Evolutionary conservation across 2,797 vertebrate genomes (phyloP).

Genomic region (Hoplostethus atlanticus): DNA sequence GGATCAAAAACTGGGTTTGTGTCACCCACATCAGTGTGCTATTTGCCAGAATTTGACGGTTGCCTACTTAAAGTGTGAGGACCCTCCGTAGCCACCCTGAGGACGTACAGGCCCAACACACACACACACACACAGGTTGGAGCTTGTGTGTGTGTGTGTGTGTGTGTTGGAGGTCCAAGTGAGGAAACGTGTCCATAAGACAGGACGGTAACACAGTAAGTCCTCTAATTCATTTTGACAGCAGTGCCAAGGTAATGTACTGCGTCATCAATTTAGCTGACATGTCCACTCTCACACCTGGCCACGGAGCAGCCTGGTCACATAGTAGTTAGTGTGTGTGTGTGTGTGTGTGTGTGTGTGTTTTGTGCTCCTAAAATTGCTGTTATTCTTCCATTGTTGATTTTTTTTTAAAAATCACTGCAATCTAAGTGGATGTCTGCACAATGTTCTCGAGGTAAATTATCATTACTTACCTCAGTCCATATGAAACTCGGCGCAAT

Average conservation of each 20-base stretch:
- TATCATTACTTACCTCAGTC: conserved; percentile 23
- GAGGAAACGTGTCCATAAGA: conserved; percentile 25
- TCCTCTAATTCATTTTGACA: conserved; percentile 20
- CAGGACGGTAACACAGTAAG: conserved; percentile 9
- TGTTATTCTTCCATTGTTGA: not conserved
- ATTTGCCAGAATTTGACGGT: conserved; percentile 54
- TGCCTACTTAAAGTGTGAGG: conserved; percentile 46
- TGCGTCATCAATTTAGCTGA: conserved; percentile 7
- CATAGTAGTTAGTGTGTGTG: conserved; percentile 3
- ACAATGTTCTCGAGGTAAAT: conserved; percentile 46
- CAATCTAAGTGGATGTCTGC: conserved; percentile 32
- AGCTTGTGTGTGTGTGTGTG: not conserved
- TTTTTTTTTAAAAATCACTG: conserved; percentile 4
- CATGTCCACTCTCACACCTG: not conserved
- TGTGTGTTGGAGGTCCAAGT: conserved; percentile 25
- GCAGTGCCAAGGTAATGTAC: conserved; percentile 3
- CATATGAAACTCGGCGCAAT: conserved; percentile 30
- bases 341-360: conserved; percentile 4
- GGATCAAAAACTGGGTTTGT: conserved; percentile 54
- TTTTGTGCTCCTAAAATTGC: not conserved
- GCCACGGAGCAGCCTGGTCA: not conserved
- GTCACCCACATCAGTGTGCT: conserved; percentile 59
- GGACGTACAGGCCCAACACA: conserved; percentile 15
- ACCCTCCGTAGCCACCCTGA: conserved; percentile 3
- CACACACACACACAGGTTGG: conserved; percentile 14